Evolutionary conservation across 2,888 invertebrate species (phyloP).

Genomic region (Macaria notata): DNA sequence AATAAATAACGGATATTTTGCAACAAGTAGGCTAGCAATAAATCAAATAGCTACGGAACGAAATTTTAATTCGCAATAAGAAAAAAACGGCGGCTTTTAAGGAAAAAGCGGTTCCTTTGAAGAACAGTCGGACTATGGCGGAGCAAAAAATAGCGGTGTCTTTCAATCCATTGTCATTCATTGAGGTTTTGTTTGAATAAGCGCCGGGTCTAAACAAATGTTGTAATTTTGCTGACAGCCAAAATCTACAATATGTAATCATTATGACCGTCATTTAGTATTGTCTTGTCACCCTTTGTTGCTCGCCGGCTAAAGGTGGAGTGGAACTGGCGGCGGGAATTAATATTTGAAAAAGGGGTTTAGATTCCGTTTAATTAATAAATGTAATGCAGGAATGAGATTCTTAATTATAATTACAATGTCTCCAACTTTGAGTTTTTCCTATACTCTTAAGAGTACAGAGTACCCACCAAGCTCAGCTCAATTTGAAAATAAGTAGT

Average conservation of each 20-base stretch:
- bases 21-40: constrained; percentile 25
- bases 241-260: constrained; percentile 66
- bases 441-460: too few species aligned
- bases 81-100: constrained; percentile 20
- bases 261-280: constrained; percentile 69
- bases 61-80: constrained; percentile 30
- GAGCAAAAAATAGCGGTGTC: constrained; percentile 27
- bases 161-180: constrained; percentile 35
- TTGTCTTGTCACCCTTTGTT: constrained; percentile 71
- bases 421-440: too few species aligned
- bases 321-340: constrained; percentile 41
- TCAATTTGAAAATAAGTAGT: too few species aligned
- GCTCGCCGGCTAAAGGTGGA: constrained; percentile 54
- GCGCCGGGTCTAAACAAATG: constrained; percentile 47
- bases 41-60: constrained; percentile 26
- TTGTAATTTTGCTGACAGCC: constrained; percentile 47
- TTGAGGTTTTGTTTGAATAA: constrained; percentile 33
- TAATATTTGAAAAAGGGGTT: constrained; percentile 5
- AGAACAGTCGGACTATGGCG: constrained; percentile 15
- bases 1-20: constrained; percentile 32
- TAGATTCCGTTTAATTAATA: too few species aligned
- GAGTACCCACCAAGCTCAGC: too few species aligned
- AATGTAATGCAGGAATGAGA: too few species aligned
- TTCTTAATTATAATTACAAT: too few species aligned
- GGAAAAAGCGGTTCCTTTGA: constrained; percentile 25